phyloP scores from a whole-genome alignment of 2,888 invertebrate species.

The Ypsolopha scabrella region DNA sequence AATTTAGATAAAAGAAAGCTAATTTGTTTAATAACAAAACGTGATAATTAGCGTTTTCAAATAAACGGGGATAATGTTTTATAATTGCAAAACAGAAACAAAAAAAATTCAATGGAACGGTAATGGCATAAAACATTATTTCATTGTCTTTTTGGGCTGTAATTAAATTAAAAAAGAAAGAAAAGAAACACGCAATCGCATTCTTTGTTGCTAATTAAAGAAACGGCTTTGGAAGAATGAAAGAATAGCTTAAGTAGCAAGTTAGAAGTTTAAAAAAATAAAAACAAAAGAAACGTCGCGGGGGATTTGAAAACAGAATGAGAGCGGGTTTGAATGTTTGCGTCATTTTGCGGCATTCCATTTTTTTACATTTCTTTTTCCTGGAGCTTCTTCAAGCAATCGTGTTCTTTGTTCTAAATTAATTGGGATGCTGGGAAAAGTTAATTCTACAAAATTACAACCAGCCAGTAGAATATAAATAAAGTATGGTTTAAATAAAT shows the following conservation, averaged over 20 bases:
- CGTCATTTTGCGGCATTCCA: constrained; percentile 47
- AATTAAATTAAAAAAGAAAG: constrained; percentile 63
- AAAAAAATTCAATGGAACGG: not conserved
- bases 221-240: constrained; percentile 53
- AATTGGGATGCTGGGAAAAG: not conserved
- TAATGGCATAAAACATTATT: not conserved
- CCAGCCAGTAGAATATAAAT: not conserved
- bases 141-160: constrained; percentile 17
- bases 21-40: not conserved
- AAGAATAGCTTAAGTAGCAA: constrained; percentile 63
- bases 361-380: constrained; percentile 30
- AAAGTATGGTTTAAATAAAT: not conserved
- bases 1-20: not conserved
- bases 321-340: constrained; percentile 55
- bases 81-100: not conserved
- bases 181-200: constrained; percentile 59
- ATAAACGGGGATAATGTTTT: not conserved
- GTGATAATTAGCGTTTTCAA: not conserved
- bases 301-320: constrained; percentile 52
- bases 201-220: constrained; percentile 66
- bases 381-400: not conserved
- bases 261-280: constrained; percentile 53
- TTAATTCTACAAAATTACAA: not conserved
- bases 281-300: constrained; percentile 31
- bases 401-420: not conserved